Evolutionary conservation across 2,888 invertebrate species (phyloP), one percentile per base, ranked within the genome.

Genomic region (Acanthosoma haemorrhoidale): DNA sequence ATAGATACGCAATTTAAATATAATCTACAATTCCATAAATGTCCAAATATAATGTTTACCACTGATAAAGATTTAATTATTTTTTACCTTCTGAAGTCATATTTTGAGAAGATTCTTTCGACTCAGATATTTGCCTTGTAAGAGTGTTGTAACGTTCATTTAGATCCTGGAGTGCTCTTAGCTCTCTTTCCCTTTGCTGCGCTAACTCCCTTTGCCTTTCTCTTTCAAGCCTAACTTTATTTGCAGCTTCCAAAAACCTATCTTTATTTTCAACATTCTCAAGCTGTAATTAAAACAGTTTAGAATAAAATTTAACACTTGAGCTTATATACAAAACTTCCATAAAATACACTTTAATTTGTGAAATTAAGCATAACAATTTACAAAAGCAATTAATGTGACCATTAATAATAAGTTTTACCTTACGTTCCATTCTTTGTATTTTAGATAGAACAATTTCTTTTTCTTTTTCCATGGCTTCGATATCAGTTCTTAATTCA

Each of bases 391-490:
- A n/a, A n/a, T n/a, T n/a, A n/a, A n/a, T n/a, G n/a, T n/a, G 25
- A 51, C n/a, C 25, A 18, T 13, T 39, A 1, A 21, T 16, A 29
- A 29, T 58, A 18, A 9, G 32, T 5, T 41, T 59, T 69, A 84
- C 84, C 80, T 84, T 84, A 74, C 82, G 79, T 72, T 84, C 83
- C 43, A 84, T 80, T 76, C 84, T 81, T 75, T 87, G 85, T 69
- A 86, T 83, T 78, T 85, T 84, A 76, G 83, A 83, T 74, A 77
- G 79, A 78, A 92, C 86, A 76, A 91, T 89, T 76, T 91, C 91
- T 78, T 88, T 87, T 79, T 95, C 94, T 68, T 90, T 87, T 74
- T 92, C 91, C 91, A 94, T 93, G 73, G 91, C 88, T 75, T 88
- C 87, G 66, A 94, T 87, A 78, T 94, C 94, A 75, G 88, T 87